Evolutionary conservation across 2,888 invertebrate genomes (phyloP), one percentile per base, ranked within the genome.

Genomic region (Camponotus fellah): DNA sequence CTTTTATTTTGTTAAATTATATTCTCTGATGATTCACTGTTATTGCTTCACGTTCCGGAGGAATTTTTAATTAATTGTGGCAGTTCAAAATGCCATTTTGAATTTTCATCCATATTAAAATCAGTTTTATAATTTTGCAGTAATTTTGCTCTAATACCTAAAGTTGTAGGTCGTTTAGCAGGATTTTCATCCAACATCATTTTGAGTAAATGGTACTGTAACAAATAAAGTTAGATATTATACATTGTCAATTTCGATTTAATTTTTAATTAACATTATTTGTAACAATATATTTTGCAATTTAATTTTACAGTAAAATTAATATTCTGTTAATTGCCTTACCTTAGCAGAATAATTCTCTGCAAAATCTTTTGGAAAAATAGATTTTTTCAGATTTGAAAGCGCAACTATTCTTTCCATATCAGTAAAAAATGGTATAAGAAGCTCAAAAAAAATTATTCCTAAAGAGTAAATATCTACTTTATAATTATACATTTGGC

Each of bases 391-490:
- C 58, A 98, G 95, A 87, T 96, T 95, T 79, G 96, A 95, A 74
- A 98, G 95, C 9, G 97, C 96, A 60, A 96, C 95, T 85, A 97
- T 96, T 75, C 99, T 96, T 95, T 99, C 99, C 96, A 98, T 97
- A 95, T 98, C 97, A 0, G 99, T 99, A 12, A 95, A 95, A 95
- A 99, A 99, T 26, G 98, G 98, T 76, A 97, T 97, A 62, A 99
- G 95, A 82, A 99, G 94, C 95, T 99, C 99, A 94, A 99, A 98
- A 89, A 99, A 96, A 86, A 99, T 99, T 83, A 99, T 96, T 0
- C 99, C 99, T 87, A 99, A 95, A 0, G 99, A 98, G 95, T 97
- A 99, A 84, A 99, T 99, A 95, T 99, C 99, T 79, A 99, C 99
- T 95, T 99, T 99, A 95, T 97, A 97, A 93, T 97, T 97, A 94